These are phyloP conservation scores for Myiopsitta monachus DNA, from an alignment of 2,113 vertebrate species.

Conservation along the genomic window DNA sequence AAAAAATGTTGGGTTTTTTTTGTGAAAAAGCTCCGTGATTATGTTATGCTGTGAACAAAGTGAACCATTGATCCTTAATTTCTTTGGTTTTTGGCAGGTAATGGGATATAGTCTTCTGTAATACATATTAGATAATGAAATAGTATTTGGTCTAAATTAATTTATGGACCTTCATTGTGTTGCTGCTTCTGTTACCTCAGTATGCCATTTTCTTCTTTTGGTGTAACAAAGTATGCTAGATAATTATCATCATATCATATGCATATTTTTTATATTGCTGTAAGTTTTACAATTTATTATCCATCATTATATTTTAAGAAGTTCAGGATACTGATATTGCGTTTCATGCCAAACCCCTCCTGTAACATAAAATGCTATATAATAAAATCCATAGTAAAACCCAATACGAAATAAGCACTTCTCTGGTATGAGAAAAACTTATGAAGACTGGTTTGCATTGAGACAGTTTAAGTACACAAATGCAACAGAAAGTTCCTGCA, in stretches of 20 bases:
- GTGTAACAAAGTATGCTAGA: background rate
- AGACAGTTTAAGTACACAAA: background rate
- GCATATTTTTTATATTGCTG: background rate
- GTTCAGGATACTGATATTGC: background rate
- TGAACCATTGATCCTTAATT: background rate
- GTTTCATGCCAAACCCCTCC: background rate
- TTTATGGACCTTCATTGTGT: background rate
- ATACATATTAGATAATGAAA: background rate
- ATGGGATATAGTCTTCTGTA: background rate
- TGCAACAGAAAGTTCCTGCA: background rate
- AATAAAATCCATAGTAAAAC: background rate
- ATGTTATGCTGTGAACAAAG: background rate
- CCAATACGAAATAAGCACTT: background rate
- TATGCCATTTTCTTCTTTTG: background rate
- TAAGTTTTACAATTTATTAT: background rate
- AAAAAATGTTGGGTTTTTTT: rapidly evolving
- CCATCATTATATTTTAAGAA: background rate
- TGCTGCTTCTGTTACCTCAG: background rate
- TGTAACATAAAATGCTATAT: background rate
- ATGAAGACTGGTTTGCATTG: background rate
- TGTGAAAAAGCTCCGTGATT: background rate
- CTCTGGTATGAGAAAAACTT: background rate
- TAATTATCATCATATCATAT: background rate
- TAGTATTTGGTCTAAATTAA: background rate
- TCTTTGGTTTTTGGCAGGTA: background rate